Percentiles rank a stretch among this genome's conserved stretches.
Evolutionary conservation across 2,888 invertebrate genomes (phyloP).

Genomic region (Mystacides longicornis): DNA sequence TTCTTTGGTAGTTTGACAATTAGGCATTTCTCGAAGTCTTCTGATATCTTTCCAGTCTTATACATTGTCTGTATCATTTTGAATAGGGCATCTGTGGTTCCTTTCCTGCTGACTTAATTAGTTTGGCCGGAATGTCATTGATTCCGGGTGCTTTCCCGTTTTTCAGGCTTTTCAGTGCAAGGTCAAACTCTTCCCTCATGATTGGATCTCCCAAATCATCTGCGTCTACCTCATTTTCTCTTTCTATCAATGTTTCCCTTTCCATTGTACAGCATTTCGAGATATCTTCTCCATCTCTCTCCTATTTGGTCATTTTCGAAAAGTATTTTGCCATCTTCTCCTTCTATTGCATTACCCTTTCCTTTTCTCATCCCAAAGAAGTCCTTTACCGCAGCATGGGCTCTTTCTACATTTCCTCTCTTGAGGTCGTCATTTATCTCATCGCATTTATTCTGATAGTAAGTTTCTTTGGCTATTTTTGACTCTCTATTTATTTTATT

Average conservation of each 20-base stretch:
- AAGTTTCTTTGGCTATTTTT: background rate
- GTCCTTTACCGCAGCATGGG: slow-evolving; percentile 4
- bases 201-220: too few species aligned
- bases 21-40: background rate
- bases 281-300: too few species aligned
- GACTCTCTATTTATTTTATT: slow-evolving; percentile 8
- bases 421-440: slow-evolving; percentile 6
- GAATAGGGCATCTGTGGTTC: background rate
- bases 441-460: slow-evolving; percentile 5
- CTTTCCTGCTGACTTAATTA: slow-evolving; percentile 4
- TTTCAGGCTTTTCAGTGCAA: background rate
- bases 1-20: background rate
- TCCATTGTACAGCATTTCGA: slow-evolving; percentile 5
- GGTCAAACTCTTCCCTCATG: too few species aligned
- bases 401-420: too few species aligned
- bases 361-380: slow-evolving; percentile 4
- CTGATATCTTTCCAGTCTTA: background rate
- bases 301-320: too few species aligned
- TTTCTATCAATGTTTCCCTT: background rate
- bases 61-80: background rate
- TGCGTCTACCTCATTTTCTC: background rate
- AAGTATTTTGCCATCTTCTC: too few species aligned
- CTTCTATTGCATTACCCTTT: slow-evolving; percentile 5
- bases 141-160: background rate
- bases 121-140: slow-evolving; percentile 4